Percentiles rank a stretch among this genome's conserved stretches.
These are phyloP conservation scores for Apamea crenata DNA, from an alignment of 2,888 invertebrate species.

Conservation along the genomic window DNA sequence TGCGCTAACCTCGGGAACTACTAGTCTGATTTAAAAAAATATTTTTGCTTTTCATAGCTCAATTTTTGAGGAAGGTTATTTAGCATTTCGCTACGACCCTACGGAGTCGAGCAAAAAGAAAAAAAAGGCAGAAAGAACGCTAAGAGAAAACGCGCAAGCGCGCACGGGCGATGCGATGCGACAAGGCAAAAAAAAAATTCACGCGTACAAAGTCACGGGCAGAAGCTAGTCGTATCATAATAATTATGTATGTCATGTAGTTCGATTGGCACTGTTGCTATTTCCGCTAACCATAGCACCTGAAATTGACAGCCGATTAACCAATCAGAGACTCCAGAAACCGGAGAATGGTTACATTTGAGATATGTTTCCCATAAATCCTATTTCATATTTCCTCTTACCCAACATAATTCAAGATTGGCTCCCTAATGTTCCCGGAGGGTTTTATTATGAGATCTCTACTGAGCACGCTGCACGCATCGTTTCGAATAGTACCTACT, in stretches of 20 bases:
- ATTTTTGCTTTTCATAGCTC: too few species aligned
- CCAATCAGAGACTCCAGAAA: conserved; percentile 13
- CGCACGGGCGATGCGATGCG: too few species aligned
- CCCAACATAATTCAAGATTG: conserved; percentile 46
- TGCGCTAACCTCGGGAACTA: too few species aligned
- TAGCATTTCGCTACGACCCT: too few species aligned
- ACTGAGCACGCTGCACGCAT: conserved; percentile 42
- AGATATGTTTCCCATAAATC: conserved; percentile 42
- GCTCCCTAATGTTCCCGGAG: conserved; percentile 35
- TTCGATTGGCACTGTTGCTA: conserved; percentile 10
- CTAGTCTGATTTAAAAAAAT: too few species aligned
- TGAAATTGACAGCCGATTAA: conserved; percentile 37
- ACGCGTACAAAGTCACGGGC: too few species aligned
- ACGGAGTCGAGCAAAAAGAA: too few species aligned
- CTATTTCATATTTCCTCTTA: conserved; percentile 44
- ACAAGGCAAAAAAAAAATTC: too few species aligned
- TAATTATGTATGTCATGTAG: background rate
- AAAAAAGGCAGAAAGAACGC: too few species aligned
- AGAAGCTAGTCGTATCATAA: background rate
- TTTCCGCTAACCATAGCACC: background rate
- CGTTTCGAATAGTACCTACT: conserved; percentile 26
- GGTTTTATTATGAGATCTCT: conserved; percentile 47
- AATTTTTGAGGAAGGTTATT: too few species aligned
- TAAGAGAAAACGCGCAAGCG: too few species aligned
- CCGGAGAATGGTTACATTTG: conserved; percentile 16